Evolutionary conservation across 2,888 invertebrate genomes (phyloP).

Genomic region (Eueremaeus valkanovi): DNA sequence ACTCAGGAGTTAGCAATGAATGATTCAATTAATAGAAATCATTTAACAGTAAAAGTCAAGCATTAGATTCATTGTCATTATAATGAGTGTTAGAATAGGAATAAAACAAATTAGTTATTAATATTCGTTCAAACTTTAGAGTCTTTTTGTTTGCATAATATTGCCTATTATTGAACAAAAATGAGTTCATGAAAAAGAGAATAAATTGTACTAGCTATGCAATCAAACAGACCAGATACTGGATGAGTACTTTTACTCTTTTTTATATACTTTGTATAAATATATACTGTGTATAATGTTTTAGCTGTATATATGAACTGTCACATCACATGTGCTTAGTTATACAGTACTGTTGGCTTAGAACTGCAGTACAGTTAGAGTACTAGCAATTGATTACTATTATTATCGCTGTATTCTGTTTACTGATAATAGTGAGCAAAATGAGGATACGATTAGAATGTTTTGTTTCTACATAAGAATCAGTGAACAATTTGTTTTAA

Average conservation of each 20-base stretch:
- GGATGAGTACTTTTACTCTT: neutral
- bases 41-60: too few species aligned
- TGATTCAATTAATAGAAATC: too few species aligned
- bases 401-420: neutral
- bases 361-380: neutral
- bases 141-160: too few species aligned
- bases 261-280: conserved; percentile 21
- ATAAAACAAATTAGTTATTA: too few species aligned
- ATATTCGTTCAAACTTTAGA: too few species aligned
- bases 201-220: too few species aligned
- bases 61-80: too few species aligned
- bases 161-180: too few species aligned
- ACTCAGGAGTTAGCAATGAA: too few species aligned
- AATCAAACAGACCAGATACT: too few species aligned
- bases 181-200: too few species aligned
- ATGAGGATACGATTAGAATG: neutral
- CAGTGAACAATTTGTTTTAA: neutral
- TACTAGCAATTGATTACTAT: conserved; percentile 9
- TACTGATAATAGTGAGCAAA: neutral
- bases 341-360: neutral
- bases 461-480: neutral
- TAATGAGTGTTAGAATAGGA: too few species aligned
- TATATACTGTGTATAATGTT: neutral
- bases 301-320: neutral
- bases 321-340: conserved; percentile 4